phyloP scores from a whole-genome alignment of 1,140 invertebrate species.

The Drosophila sproati region DNA sequence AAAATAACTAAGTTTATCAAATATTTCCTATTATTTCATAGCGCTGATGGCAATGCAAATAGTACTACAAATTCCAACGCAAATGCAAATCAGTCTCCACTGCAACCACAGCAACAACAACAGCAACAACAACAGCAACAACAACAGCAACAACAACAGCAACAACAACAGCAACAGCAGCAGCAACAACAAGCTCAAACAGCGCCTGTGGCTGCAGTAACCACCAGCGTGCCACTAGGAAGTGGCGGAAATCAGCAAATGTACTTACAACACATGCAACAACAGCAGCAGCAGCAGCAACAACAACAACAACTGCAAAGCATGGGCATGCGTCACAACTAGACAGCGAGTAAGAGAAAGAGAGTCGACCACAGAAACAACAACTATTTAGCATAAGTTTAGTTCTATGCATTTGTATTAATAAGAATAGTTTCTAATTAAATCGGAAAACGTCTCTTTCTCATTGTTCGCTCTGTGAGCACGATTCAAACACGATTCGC shows the following conservation, averaged over 20 bases:
- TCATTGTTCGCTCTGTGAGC: background rate
- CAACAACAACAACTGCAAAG: slow-evolving; percentile 72
- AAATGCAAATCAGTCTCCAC: slow-evolving; percentile 34
- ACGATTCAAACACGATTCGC: background rate
- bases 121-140: slow-evolving; percentile 17
- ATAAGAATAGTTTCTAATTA: slow-evolving; percentile 2
- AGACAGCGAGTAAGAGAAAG: slow-evolving; percentile 3
- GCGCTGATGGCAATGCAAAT: slow-evolving; percentile 41
- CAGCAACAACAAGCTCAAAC: slow-evolving; percentile 23
- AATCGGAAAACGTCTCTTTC: background rate
- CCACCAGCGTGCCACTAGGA: slow-evolving; percentile 54
- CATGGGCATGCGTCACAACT: slow-evolving; percentile 70
- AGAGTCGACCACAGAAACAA: slow-evolving; percentile 1
- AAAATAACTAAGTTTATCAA: background rate
- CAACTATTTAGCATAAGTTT: slow-evolving; percentile 25
- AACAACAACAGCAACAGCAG: slow-evolving; percentile 22
- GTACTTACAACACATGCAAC: slow-evolving; percentile 63
- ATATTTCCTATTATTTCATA: slow-evolving; percentile 18
- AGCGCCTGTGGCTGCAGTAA: slow-evolving; percentile 25
- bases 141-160: slow-evolving; percentile 25
- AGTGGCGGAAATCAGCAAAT: slow-evolving; percentile 69
- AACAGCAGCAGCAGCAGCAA: slow-evolving; percentile 54
- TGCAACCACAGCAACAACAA: slow-evolving; percentile 38
- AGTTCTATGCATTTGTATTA: background rate
- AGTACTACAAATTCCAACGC: slow-evolving; percentile 26